Evolutionary conservation across 2,113 vertebrate genomes (phyloP), one percentile per base, ranked within the genome.

Genomic region (Cynopterus brachyotis): DNA sequence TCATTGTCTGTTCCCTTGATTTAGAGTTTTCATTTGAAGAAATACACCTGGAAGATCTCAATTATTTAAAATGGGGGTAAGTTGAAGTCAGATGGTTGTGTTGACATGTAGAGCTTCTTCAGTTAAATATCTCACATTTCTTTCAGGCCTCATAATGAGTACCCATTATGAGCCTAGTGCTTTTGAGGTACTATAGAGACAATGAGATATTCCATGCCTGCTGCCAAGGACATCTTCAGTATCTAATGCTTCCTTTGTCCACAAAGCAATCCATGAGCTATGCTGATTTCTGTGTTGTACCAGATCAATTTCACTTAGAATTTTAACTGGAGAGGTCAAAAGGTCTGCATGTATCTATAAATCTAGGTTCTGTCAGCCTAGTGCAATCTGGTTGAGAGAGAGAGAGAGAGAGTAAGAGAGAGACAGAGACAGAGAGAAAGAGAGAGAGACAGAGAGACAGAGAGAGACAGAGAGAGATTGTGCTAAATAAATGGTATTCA

Each of bases 221-320:
- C 28, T 82, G 4, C 19, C 60, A 91, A 88, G 50, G 76, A 59
- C 35, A 69, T 45, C 2, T 19, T 5, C 72, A 53, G 45, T 47
- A 30, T 47, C 84, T 78, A 30, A 24, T 42, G 4, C 28, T 78
- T 62, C 66, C 22, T 94, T 93, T 91, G 94, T 93, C 70, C 53
- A 53, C 76, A 73, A 82, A 95, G 81, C 50, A 86, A 69, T 75
- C 55, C 64, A 55, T 45, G 32, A 2, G 4, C 24, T 53, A 76
- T 82, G 76, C 66, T 92, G 60, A 90, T 92, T 93, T 97, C 91
- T 97, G 60, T 80, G 57, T 70, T 76, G 22, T 57, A 64, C 20
- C n/a, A 91, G 76, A 96, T 97, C 87, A 96, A 53, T 96, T 94
- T 50, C 95, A 95, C 79, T 95, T 96, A 92, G 42, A 96, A 87